These are phyloP conservation scores for Syritta pipiens DNA, from an alignment of 2,888 invertebrate genomes.

Conservation along the genomic window DNA sequence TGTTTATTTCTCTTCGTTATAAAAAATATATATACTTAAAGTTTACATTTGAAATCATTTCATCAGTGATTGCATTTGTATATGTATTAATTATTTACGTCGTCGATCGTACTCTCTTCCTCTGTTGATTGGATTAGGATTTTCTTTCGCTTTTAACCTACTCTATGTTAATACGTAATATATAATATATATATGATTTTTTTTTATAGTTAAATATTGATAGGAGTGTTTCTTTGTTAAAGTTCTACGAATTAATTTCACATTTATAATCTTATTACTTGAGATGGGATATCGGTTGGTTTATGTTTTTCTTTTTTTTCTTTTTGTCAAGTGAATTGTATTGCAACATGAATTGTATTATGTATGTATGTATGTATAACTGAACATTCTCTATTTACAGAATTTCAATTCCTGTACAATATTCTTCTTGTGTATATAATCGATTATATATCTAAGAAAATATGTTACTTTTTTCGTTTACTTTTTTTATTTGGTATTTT, in stretches of 20 bases:
- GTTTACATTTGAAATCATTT: conserved; percentile 65
- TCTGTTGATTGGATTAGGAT: conserved; percentile 67
- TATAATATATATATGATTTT: conserved; percentile 48
- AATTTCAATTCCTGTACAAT: conserved; percentile 68
- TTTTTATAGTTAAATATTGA: conserved; percentile 57
- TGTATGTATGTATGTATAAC: conserved; percentile 32
- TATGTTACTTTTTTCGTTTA: conserved; percentile 21
- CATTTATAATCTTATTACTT: conserved; percentile 61
- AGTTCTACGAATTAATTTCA: conserved; percentile 57
- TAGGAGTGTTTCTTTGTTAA: conserved; percentile 44
- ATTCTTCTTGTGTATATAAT: conserved; percentile 19
- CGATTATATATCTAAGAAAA: conserved; percentile 58
- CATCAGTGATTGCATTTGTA: conserved; percentile 62
- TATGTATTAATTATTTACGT: conserved; percentile 38
- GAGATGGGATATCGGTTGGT: conserved; percentile 68
- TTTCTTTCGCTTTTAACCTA: conserved; percentile 50
- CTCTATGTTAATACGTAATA: conserved; percentile 49
- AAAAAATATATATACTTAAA: conserved; percentile 65
- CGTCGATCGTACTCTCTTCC: conserved; percentile 58
- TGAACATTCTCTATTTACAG: conserved; percentile 55
- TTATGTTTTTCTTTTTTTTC: too few species aligned
- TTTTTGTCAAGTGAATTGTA: conserved; percentile 61
- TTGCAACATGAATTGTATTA: conserved; percentile 39
- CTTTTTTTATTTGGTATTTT: conserved; percentile 46
- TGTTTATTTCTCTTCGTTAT: conserved; percentile 42